Evolutionary conservation across 2,797 vertebrate species (phyloP).

Genomic region (Gallinago nigripennis): DNA sequence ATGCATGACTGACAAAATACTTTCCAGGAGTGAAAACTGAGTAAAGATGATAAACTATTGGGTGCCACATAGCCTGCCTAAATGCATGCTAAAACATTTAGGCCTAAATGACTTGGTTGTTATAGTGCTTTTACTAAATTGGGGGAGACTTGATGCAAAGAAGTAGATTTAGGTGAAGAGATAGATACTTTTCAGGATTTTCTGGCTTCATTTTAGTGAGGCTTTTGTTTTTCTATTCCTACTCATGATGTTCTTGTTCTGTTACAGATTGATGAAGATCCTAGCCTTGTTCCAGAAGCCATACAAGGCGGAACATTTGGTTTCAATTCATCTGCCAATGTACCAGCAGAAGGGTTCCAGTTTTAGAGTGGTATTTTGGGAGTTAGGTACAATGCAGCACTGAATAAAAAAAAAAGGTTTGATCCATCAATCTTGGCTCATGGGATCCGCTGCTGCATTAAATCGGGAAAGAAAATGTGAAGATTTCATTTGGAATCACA

Average conservation of each 20-base stretch:
- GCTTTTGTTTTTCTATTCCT: background rate
- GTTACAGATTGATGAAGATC: constrained; percentile 95
- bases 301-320: constrained; percentile 97
- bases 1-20: background rate
- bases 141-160: background rate
- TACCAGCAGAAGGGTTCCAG: constrained; percentile 99
- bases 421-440: constrained; percentile 99
- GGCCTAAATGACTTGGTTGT: fast-evolving
- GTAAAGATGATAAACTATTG: fast-evolving
- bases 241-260: fast-evolving
- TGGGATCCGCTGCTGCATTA: constrained; percentile 99
- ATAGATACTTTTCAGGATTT: background rate
- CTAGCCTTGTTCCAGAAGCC: constrained; percentile 95
- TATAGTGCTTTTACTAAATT: fast-evolving
- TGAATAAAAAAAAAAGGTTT: constrained; percentile 93
- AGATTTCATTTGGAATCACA: constrained; percentile 98
- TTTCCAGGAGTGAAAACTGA: background rate
- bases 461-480: constrained; percentile 96
- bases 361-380: constrained; percentile 94
- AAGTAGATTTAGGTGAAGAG: background rate
- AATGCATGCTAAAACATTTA: fast-evolving
- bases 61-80: fast-evolving
- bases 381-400: constrained; percentile 99
- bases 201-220: background rate
- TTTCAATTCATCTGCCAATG: constrained; percentile 98